A percentile compares a stretch with the other conserved stretches of the same genome.
Conservation (phyloP, 92 coral and sea anemone genomes). For the Porites lobata region DNA sequence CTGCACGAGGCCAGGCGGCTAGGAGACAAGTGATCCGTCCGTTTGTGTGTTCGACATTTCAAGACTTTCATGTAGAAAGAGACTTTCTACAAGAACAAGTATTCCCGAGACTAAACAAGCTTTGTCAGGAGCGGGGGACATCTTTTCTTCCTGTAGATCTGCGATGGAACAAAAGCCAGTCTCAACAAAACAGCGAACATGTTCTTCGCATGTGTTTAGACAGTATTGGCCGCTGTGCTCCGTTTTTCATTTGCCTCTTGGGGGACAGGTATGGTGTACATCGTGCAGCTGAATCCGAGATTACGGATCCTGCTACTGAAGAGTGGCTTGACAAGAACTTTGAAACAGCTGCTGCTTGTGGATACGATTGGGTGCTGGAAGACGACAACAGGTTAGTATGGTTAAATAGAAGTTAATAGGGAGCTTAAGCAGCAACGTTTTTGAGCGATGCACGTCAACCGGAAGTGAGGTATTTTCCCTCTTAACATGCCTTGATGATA, state of each 20-base stretch:
- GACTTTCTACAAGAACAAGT: slow-evolving; percentile 79
- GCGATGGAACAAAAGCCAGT: slow-evolving; percentile 90
- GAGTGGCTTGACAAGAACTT: slow-evolving; percentile 92
- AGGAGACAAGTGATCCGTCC: slow-evolving; percentile 82
- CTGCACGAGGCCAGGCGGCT: slow-evolving; percentile 71
- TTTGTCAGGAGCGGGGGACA: slow-evolving; percentile 88
- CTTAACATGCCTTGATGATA: no score
- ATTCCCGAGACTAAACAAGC: slow-evolving; percentile 83
- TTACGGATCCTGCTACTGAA: slow-evolving; percentile 62
- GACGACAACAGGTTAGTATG: slow-evolving; percentile 86
- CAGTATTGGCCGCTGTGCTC: slow-evolving; percentile 90
- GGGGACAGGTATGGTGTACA: slow-evolving; percentile 97
- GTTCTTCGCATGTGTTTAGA: slow-evolving; percentile 90
- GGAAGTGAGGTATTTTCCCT: no score
- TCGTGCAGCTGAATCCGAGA: slow-evolving; percentile 79
- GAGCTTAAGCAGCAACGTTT: no score
- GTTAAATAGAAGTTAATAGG: no score
- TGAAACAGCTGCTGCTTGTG: slow-evolving; percentile 89
- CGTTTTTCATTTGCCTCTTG: slow-evolving; percentile 91
- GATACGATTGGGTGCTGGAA: slow-evolving; percentile 93
- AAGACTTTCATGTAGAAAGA: slow-evolving; percentile 88
- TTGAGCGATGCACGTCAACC: no score
- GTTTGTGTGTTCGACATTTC: slow-evolving; percentile 96
- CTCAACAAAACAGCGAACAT: slow-evolving; percentile 74
- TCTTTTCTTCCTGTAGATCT: slow-evolving; percentile 90